Evolutionary conservation across 2,888 invertebrate species (phyloP).

Genomic region (Andrena marginata): DNA sequence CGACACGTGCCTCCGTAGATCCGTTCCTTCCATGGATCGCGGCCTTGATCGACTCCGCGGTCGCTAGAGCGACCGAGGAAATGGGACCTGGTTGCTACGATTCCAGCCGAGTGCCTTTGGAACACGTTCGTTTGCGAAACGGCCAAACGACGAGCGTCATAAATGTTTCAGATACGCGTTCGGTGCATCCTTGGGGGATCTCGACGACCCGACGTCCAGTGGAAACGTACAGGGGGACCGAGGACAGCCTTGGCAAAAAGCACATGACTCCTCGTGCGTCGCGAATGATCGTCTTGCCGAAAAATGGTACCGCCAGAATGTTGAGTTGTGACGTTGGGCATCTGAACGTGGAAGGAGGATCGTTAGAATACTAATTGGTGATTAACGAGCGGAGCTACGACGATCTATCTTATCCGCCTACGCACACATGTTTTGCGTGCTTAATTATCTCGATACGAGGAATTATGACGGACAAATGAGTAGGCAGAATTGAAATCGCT

Average conservation of each 20-base stretch:
- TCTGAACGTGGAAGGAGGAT: not conserved
- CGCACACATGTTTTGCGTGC: conserved; percentile 2
- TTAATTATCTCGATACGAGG: conserved; percentile 9
- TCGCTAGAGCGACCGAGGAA: conserved; percentile 15
- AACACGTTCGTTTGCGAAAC: not conserved
- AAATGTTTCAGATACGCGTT: not conserved
- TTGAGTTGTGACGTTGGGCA: not conserved
- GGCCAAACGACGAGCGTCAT: not conserved
- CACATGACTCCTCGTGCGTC: not conserved
- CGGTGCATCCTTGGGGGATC: not conserved
- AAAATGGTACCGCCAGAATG: not conserved
- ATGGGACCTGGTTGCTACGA: not conserved
- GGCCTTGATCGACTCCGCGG: conserved; percentile 30
- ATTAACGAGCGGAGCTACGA: not conserved
- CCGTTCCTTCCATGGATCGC: not conserved
- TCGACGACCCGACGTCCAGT: not conserved
- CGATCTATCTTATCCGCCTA: conserved; percentile 13
- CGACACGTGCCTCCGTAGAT: conserved; percentile 13
- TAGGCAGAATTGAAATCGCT: not conserved
- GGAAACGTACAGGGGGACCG: not conserved
- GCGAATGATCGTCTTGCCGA: not conserved
- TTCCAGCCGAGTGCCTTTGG: not conserved
- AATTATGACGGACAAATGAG: conserved; percentile 8
- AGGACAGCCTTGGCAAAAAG: not conserved
- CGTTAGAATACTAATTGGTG: conserved; percentile 14